Evolutionary conservation across 2,797 vertebrate genomes (phyloP).

Genomic region (Choloepus didactylus): DNA sequence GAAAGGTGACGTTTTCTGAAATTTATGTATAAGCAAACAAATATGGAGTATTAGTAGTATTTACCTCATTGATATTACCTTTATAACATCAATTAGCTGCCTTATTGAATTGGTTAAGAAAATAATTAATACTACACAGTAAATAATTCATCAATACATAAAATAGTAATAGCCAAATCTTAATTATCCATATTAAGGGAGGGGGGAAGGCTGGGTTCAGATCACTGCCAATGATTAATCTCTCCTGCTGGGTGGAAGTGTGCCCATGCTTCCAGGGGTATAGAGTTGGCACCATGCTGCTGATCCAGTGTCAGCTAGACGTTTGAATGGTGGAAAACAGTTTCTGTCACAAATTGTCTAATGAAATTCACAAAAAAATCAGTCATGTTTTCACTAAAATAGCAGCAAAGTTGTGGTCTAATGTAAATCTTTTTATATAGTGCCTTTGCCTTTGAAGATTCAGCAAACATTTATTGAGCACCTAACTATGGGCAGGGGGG

Average conservation of each 20-base stretch:
- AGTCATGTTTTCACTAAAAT: not conserved
- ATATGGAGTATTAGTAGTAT: not conserved
- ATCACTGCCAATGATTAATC: not conserved
- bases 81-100: too few relatives aligned
- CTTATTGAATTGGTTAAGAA: too few relatives aligned
- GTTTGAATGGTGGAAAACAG: not conserved
- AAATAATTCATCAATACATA: too few relatives aligned
- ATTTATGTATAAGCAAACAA: not conserved
- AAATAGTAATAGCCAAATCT: too few relatives aligned
- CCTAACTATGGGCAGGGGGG: not conserved
- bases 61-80: too few relatives aligned
- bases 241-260: not conserved
- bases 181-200: not conserved
- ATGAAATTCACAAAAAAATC: not conserved
- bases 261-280: not conserved
- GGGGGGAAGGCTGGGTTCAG: not conserved
- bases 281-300: not conserved
- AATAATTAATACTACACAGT: too few relatives aligned
- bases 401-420: not conserved
- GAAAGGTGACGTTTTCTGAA: not conserved
- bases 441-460: not conserved
- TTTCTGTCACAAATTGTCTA: not conserved
- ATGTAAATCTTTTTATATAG: not conserved
- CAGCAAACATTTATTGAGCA: not conserved
- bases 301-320: not conserved